A percentile compares a stretch with the other conserved stretches of the same genome.
These are phyloP conservation scores for Rhyacophila brunnea DNA, from an alignment of 1,140 invertebrate genomes.

Conservation along the genomic window DNA sequence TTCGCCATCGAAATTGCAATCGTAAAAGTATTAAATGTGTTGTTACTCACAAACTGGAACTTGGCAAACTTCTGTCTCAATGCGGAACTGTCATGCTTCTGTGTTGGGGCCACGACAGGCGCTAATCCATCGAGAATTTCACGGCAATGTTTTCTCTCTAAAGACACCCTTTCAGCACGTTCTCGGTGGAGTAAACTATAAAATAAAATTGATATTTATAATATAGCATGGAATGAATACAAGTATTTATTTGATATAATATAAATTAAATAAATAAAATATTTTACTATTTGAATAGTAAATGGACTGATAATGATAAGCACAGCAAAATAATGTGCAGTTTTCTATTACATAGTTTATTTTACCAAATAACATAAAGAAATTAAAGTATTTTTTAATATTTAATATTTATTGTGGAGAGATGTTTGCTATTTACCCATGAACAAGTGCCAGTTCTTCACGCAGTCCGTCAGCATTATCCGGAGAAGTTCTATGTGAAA, in stretches of 20 bases:
- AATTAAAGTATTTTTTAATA: too few relatives aligned
- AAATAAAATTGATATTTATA: too few relatives aligned
- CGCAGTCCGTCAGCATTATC: conserved; percentile 22
- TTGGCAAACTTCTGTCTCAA: conserved; percentile 28
- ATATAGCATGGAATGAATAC: too few relatives aligned
- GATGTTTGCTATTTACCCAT: conserved; percentile 6
- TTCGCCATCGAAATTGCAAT: neutral
- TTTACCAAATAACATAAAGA: too few relatives aligned
- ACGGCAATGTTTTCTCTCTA: conserved; percentile 15
- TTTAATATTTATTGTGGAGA: neutral
- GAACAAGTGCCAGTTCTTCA: conserved; percentile 20
- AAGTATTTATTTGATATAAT: too few relatives aligned
- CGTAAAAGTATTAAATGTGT: neutral
- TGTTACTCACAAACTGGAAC: conserved; percentile 31
- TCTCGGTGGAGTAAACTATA: conserved; percentile 21
- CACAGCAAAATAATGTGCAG: too few relatives aligned
- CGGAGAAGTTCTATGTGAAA: neutral
- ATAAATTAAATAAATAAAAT: too few relatives aligned
- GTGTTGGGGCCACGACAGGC: conserved; percentile 1
- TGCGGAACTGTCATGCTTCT: neutral
- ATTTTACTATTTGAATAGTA: too few relatives aligned
- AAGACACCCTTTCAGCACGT: conserved; percentile 14
- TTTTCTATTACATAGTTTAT: too few relatives aligned
- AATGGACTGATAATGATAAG: too few relatives aligned
- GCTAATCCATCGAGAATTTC: conserved; percentile 11